phyloP scores from a whole-genome alignment of 2,888 invertebrate species.

The Catotricha subobsoleta region DNA sequence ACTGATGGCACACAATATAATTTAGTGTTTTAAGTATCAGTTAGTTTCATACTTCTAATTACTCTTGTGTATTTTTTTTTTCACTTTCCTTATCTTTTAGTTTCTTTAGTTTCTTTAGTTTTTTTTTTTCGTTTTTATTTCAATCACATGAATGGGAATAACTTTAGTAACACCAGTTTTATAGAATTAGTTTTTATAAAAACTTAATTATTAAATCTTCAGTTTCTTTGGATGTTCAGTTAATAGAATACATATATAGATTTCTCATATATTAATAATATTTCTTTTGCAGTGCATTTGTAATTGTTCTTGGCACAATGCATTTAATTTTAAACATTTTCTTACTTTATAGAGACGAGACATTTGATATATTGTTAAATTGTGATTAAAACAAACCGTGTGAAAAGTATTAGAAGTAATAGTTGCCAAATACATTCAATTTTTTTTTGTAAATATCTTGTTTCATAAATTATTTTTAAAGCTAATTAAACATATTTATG shows the following conservation, averaged over 20 bases:
- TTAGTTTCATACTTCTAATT: neutral
- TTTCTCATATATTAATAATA: neutral
- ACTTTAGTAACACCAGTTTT: neutral
- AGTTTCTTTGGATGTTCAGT: neutral
- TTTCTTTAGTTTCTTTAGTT: no score
- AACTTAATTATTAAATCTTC: neutral
- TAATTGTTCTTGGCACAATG: constrained; percentile 5
- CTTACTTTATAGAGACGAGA: constrained; percentile 3
- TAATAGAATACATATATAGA: neutral
- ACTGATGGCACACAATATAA: constrained; percentile 12
- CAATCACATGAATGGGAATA: no score
- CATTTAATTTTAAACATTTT: constrained; percentile 3
- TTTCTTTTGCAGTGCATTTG: neutral
- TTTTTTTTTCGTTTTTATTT: no score
- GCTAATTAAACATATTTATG: no score
- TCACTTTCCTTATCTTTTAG: no score
- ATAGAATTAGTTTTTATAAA: neutral
- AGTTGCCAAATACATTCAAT: no score
- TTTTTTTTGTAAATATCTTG: no score
- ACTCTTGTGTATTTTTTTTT: no score
- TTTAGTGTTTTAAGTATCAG: neutral
- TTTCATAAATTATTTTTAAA: no score
- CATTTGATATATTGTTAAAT: neutral
- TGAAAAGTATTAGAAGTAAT: no score
- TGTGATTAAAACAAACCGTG: no score